Conservation (phyloP, 1,140 invertebrate species). For the Paraescarpia echinospica region DNA sequence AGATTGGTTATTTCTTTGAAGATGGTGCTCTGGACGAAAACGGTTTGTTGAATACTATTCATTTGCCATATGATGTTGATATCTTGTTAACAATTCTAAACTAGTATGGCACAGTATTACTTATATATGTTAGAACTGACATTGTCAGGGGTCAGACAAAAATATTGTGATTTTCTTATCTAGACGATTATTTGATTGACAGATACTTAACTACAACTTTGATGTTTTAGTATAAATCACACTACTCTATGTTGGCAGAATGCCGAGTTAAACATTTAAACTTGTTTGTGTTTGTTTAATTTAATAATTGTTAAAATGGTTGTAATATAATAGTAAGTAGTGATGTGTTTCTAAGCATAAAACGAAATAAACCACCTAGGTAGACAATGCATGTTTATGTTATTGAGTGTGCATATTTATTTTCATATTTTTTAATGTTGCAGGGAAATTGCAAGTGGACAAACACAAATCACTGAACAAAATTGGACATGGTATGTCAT, state of each 20-base stretch:
- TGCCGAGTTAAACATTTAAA: no score
- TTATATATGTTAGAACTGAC: not conserved
- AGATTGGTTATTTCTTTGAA: conserved; percentile 92
- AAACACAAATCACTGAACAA: conserved; percentile 74
- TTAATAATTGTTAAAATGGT: no score
- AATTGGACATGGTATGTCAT: conserved; percentile 74
- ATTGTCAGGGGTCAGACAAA: not conserved
- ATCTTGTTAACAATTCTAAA: not conserved
- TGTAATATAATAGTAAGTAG: no score
- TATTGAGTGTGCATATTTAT: not conserved
- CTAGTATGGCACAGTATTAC: not conserved
- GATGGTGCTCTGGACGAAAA: conserved; percentile 74
- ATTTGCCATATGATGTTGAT: not conserved
- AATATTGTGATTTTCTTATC: not conserved
- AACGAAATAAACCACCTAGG: no score
- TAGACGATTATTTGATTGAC: not conserved
- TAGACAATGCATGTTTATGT: no score
- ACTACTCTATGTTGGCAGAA: not conserved
- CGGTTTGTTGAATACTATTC: conserved; percentile 55
- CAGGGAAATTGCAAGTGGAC: conserved; percentile 66
- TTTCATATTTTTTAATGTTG: conserved; percentile 20
- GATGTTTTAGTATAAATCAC: not conserved
- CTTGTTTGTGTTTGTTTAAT: no score
- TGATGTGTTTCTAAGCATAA: no score
- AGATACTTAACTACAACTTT: not conserved